phyloP scores from a whole-genome alignment of 2,113 vertebrate species.

The Cyphomyrus plagiostoma region DNA sequence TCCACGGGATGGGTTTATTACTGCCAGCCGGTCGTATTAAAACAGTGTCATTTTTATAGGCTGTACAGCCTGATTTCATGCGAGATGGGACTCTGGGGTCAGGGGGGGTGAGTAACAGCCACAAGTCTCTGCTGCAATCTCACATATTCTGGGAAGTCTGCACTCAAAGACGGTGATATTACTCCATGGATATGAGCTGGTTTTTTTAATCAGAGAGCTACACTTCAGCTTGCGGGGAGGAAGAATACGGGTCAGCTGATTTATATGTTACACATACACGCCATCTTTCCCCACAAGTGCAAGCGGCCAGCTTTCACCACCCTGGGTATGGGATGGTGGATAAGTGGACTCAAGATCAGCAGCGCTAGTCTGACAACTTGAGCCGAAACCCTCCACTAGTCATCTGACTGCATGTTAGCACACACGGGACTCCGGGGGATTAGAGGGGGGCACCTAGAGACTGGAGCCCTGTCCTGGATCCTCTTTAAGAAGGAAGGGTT shows the following conservation, averaged over 20 bases:
- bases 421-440: background rate
- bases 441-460: background rate
- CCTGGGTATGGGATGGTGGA: background rate
- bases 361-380: background rate
- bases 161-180: background rate
- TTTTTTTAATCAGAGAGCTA: background rate
- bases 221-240: background rate
- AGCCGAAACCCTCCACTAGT: background rate
- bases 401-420: background rate
- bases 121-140: background rate
- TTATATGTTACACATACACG: background rate
- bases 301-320: background rate
- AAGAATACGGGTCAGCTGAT: background rate
- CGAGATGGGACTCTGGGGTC: conserved; percentile 19
- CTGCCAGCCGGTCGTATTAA: conserved; percentile 15
- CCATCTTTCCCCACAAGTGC: background rate
- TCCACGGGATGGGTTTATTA: conserved; percentile 38
- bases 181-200: background rate
- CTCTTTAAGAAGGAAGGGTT: background rate
- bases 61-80: conserved; percentile 7
- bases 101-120: background rate
- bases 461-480: background rate
- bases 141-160: background rate
- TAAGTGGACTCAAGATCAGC: background rate
- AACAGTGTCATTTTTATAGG: conserved; percentile 21